These are phyloP conservation scores for Patagioenas fasciata DNA, from an alignment of 2,113 vertebrate species.

Conservation along the genomic window DNA sequence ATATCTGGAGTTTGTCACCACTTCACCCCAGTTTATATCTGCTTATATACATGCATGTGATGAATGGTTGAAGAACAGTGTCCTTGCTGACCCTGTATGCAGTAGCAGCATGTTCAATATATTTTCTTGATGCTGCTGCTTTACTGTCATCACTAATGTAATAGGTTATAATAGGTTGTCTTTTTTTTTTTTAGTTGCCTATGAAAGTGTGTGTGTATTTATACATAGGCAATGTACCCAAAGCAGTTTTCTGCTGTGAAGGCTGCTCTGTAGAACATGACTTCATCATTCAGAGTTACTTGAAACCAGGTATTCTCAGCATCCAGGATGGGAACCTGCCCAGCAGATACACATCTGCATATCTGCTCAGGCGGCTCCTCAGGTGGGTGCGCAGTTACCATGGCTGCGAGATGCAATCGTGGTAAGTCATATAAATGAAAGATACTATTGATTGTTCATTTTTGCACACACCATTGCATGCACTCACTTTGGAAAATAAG, in stretches of 20 bases:
- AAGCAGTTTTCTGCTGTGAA: rapidly evolving
- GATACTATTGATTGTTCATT: slow-evolving; percentile 26
- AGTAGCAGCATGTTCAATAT: background rate
- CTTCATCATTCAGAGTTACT: background rate
- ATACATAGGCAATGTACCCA: rapidly evolving
- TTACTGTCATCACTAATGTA: background rate
- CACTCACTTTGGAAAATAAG: slow-evolving; percentile 25
- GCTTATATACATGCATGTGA: rapidly evolving
- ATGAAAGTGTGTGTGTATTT: background rate
- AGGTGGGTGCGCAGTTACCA: slow-evolving; percentile 27
- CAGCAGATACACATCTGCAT: background rate
- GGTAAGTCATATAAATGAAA: background rate
- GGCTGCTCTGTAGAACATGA: background rate
- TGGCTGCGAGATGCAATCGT: slow-evolving; percentile 31
- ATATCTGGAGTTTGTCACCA: background rate
- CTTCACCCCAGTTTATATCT: rapidly evolving
- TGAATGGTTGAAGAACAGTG: rapidly evolving
- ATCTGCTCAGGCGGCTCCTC: background rate
- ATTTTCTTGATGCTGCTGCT: background rate
- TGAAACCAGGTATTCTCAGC: background rate
- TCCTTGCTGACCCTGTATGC: rapidly evolving
- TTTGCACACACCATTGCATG: slow-evolving; percentile 48
- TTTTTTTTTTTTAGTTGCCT: rapidly evolving
- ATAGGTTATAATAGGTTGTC: background rate
- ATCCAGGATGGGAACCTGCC: background rate